Base-by-base conservation (phyloP, 2,797 vertebrate genomes). In the Helostoma temminkii region DNA sequence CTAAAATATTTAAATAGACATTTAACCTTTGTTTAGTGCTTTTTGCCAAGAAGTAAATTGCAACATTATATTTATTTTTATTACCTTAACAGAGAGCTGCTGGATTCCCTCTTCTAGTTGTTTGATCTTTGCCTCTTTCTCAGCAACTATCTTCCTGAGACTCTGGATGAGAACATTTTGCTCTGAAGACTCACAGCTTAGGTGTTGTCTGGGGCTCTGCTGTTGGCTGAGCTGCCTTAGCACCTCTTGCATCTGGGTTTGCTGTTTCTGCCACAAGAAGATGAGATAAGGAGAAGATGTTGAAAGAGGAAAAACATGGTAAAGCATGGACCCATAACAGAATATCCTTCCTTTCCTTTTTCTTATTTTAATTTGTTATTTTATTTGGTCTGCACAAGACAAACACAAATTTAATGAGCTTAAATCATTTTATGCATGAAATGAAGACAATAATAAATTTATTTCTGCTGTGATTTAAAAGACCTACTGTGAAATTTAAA, bases 201-300 rank as follows among this genome's bases (percentile, higher is more conserved):
- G 79, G 60, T 85, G 85, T 9, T 88, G 85, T 43, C 64, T 90
- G 25, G 69, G 34, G 11, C 10, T 71, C 34, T 87, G 82, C 69
- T 95, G 93, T 54, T 91, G 92, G 71, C 93, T 94, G 74, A 96
- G 88, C 26, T 61, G 89, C 52, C 74, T 88, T 58, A 98, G 70
- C 42, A 94, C 86, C 37, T 93, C 93, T 82, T 98, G 96, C 79
- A 97, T 93, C 88, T 96, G 93, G 41, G 89, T 93, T 85, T 96
- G 95, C 82, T 96, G 95, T 71, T 87, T 94, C 96, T 97, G 90
- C 25, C 46, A 54, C 25, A 46, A 4, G 28, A 47, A 47, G 4
- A 41, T 36, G 18, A 56, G 30, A 53, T 12, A 60, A 30, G 16
- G 32, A 43, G 10, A 3, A 34, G 5, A 39, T 45, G 34, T 10